Evolutionary conservation across 2,888 invertebrate genomes (phyloP), one percentile per base, ranked within the genome.

Genomic region (Tinea pellionella): DNA sequence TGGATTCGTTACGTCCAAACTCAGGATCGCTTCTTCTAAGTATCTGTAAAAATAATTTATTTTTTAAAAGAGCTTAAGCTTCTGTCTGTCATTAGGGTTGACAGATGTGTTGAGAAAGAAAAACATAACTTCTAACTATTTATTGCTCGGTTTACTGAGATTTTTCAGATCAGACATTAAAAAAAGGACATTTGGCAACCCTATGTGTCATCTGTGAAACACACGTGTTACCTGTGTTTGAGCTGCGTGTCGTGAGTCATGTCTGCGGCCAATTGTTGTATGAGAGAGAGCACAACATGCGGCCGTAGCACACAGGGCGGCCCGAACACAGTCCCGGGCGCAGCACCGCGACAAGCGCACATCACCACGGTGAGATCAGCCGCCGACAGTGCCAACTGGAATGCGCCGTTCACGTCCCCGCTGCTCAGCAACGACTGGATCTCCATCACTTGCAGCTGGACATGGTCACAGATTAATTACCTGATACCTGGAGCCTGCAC

Each of bases 241-340:
- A 93, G 84, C 69, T 94, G 94, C 11, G 96, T 95, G 68, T 96
- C 93, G 64, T 93, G 92, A 63, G 90, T 89, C 84, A 98, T 91
- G 73, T 98, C 97, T 0, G 96, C 94, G 15, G 96, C 94, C 16
- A 98, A 90, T 78, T 98, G 98, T 74, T 98, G 97, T 68, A 99
- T 94, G 29, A 99, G 90, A 2, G 98, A 96, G 59, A 99, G 89
- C 64, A 98, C 88, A 62, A 97, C 96, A 68, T 94, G 95, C 77
- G 97, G 97, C 66, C 93, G 92, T 61, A 97, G 90, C 19, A 91
- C 89, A 70, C 95, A 95, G 13, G 91, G 89, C 64, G 89, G 89
- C 8, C 90, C 89, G 81, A 98, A 96, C 63, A 97, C 93, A 63
- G 89, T 89, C 61, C 90, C 89, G 0, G 95, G 94, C 71, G 96